Base-by-base conservation (phyloP, 2,113 vertebrate genomes). In the Myrmophylax atrothorax region DNA sequence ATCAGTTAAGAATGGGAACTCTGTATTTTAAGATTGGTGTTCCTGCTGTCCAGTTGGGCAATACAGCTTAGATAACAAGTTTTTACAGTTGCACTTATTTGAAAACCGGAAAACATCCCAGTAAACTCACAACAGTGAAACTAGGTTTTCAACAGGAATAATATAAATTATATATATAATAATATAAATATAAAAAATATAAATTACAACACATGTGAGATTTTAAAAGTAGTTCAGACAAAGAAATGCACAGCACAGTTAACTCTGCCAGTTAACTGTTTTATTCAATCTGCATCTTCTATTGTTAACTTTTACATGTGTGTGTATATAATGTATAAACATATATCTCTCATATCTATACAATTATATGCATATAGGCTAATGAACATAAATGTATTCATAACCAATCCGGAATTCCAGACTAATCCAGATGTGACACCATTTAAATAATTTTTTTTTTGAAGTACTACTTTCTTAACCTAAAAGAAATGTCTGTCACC, bases 391-490 rank as follows among this genome's bases (percentile, higher is more conserved):
- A 29, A 74, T 15, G 7, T 42, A 79, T 22, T 69, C 58, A 67
- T 40, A 80, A 52, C 20, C 3, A 47, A 15, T 40, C 19, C 7
- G 23, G 40, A 35, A 89, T 52, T 89, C 17, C 67, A 84, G 25
- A 84, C 42, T 49, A 94, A 35, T 15, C 40, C 76, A 77, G 28
- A 44, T 91, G 46, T 67, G 42, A 38, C 23, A 56, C 3, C 14
- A 85, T 81, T 92, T 49, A 14, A 83, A 49, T 38, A 50, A 58
- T 18, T 72, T 78, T 84, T 10, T 59, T 38, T 78, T 56, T 73
- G n/a, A 94, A 93, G 74, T 80, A 96, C 62, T 86, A 91, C 60
- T 93, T 95, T 82, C 29, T 58, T 42, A 94, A 67, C 29, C 55
- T 7, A 16, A 58, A 62, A 22, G 24, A 77, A 95, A 94, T 82